Evolutionary conservation across 1,140 invertebrate species (phyloP).

Genomic region (Brachionus plicatilis): DNA sequence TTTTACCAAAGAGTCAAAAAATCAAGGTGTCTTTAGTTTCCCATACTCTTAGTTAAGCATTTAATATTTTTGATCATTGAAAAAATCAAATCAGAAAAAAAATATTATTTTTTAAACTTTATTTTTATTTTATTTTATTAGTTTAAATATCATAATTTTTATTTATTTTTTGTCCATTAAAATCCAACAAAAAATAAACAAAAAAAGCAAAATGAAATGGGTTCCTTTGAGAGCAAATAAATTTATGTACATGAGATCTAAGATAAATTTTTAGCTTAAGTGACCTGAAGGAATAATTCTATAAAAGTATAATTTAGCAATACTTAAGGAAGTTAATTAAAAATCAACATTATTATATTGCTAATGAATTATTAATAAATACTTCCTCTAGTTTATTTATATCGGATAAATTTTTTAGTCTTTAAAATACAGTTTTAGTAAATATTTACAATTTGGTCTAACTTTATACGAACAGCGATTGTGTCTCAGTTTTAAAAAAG

Average conservation of each 20-base stretch:
- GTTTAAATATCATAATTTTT: too few species aligned
- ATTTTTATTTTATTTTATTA: neutral
- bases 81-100: neutral
- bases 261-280: neutral
- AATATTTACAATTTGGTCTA: neutral
- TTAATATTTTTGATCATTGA: neutral
- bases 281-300: neutral
- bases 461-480: neutral
- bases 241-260: neutral
- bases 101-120: neutral
- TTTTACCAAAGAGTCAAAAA: neutral
- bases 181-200: too few species aligned
- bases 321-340: neutral
- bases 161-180: too few species aligned
- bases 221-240: neutral
- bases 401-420: neutral
- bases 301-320: neutral
- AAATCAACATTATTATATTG: neutral
- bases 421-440: neutral
- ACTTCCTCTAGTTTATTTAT: neutral
- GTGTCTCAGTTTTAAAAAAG: neutral
- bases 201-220: too few species aligned
- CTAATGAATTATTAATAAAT: neutral
- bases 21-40: neutral
- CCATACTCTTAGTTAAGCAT: neutral